Evolutionary conservation across 2,113 vertebrate species (phyloP), one percentile per base, ranked within the genome.

Genomic region (Bubo blakistoni): DNA sequence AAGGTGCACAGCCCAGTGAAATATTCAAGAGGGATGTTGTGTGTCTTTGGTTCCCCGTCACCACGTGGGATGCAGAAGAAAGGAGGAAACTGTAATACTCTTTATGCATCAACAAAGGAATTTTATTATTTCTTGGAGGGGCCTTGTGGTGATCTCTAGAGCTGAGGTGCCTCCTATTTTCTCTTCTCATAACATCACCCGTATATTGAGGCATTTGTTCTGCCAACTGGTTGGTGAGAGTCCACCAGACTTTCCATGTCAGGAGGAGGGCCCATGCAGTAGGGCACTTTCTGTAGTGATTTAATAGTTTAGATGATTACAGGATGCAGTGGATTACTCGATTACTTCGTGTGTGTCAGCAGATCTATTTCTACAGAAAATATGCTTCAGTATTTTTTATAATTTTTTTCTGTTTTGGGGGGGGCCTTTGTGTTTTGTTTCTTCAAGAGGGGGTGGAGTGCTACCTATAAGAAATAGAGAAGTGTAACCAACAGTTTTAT

Each of bases 401-500:
- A 0, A 11, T 14, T 69, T 59, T 58, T 74, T 63, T 76, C 12
- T 88, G 25, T 8, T 86, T 89, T 34, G 30, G 29, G 21, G 21
- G 8, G 5, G 8, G 8, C 3, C 10, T 74, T 84, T 58, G 80
- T 59, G 44, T 40, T 79, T 38, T 38, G 10, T 38, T 67, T 91
- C 36, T 78, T 44, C 59, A 10, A 59, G 71, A 74, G 52, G 18
- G 54, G 67, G 11, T 73, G 12, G 5, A 81, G 24, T 57, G 69
- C 49, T 88, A 79, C 61, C 55, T 77, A 9, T 80, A 79, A 77
- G 82, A 71, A 76, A 67, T 13, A 88, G 79, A 52, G 66, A 81
- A 78, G 89, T 88, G n/a, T 74, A 90, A 69, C 81, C 34, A 86
- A 26, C 65, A 67, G 74, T 94, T 82, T 44, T 90, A 85, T 95